These are phyloP conservation scores for honey bee (Apis mellifera) DNA, from an alignment of 1,140 invertebrate species.

Conservation along the genomic window DNA sequence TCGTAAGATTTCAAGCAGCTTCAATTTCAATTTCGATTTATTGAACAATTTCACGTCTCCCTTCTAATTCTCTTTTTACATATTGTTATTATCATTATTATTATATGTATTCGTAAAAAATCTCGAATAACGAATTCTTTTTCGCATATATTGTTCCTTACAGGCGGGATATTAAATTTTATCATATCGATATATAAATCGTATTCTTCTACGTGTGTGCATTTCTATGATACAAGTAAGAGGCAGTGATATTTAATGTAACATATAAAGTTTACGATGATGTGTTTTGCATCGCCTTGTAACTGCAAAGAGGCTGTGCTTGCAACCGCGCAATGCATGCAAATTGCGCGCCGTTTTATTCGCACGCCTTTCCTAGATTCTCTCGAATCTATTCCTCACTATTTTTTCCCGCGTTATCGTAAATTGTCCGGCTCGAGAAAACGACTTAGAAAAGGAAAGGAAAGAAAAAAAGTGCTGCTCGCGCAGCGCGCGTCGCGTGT, in stretches of 20 bases:
- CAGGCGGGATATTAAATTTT: too few relatives aligned
- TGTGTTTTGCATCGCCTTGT: slow-evolving; percentile 21
- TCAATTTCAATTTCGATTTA: slow-evolving; percentile 23
- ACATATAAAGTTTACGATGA: slow-evolving; percentile 17
- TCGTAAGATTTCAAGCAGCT: background rate
- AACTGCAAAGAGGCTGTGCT: slow-evolving; percentile 6
- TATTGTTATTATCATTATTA: background rate
- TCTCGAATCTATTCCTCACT: background rate
- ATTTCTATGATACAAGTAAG: slow-evolving; percentile 35
- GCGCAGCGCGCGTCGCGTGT: background rate
- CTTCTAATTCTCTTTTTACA: background rate
- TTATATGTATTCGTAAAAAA: too few relatives aligned
- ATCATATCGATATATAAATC: background rate
- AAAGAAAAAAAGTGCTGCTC: background rate
- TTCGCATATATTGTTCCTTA: too few relatives aligned
- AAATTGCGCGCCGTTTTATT: slow-evolving; percentile 29
- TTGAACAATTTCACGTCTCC: background rate
- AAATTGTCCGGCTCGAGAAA: background rate
- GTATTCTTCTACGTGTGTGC: slow-evolving; percentile 40
- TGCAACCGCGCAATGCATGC: slow-evolving; percentile 59
- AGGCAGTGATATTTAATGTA: slow-evolving; percentile 32
- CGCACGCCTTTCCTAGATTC: background rate
- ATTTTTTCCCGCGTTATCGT: background rate
- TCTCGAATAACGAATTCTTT: background rate
- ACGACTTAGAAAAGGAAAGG: background rate